Evolutionary conservation across 2,797 vertebrate genomes (phyloP).

Genomic region (Gadopsis bispinosus): DNA sequence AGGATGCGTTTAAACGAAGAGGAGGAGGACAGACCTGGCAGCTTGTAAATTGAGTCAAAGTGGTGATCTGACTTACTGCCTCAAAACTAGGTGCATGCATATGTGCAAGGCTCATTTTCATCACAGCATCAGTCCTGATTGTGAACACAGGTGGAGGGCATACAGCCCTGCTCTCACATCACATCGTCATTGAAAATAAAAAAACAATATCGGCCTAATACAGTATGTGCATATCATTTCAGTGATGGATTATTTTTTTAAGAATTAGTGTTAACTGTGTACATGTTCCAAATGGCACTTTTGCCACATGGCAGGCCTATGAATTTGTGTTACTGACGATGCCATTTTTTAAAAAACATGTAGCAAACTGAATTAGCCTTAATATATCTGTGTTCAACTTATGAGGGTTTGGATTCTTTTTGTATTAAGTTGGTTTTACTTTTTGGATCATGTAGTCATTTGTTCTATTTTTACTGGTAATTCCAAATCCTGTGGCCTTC

Average conservation of each 20-base stretch:
- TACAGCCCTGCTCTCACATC: conserved; percentile 51
- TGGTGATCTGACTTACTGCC: conserved; percentile 72
- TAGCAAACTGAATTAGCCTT: conserved; percentile 88
- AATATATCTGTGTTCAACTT: conserved; percentile 79
- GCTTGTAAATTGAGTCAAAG: conserved; percentile 65
- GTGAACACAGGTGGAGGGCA: conserved; percentile 57
- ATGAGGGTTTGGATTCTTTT: conserved; percentile 70
- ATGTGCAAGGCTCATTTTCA: conserved; percentile 69
- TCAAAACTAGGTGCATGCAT: conserved; percentile 79
- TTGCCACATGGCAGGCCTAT: conserved; percentile 61
- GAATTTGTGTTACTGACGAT: conserved; percentile 72
- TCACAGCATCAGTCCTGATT: conserved; percentile 56
- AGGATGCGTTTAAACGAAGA: conserved; percentile 35
- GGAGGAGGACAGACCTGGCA: conserved; percentile 58
- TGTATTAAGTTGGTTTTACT: conserved; percentile 64
- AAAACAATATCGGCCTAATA: conserved; percentile 31
- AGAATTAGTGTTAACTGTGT: conserved; percentile 60
- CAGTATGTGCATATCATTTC: conserved; percentile 66
- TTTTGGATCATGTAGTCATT: conserved; percentile 72
- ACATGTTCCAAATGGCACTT: conserved; percentile 59
- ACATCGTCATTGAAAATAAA: conserved; percentile 34
- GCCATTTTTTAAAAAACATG: conserved; percentile 80
- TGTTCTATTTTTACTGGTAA: conserved; percentile 75
- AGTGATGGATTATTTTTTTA: conserved; percentile 51
- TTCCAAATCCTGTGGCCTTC: conserved; percentile 89